phyloP scores from a whole-genome alignment of 2,888 invertebrate species.

The Caprella mutica region DNA sequence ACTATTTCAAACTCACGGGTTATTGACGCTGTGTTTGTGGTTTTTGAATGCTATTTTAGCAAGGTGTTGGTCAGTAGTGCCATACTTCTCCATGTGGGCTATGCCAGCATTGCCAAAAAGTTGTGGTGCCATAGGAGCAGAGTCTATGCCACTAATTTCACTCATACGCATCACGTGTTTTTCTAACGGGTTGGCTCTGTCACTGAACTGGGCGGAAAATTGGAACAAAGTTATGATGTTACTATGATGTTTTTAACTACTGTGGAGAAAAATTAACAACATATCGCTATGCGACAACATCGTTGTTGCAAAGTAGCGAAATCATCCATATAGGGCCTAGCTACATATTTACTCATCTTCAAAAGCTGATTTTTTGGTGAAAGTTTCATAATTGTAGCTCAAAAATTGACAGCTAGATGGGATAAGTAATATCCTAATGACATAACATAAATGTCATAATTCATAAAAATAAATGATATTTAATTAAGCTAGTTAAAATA shows the following conservation, averaged over 20 bases:
- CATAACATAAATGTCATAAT: too few relatives aligned
- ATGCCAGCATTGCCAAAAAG: conserved; percentile 91
- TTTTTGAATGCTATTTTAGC: conserved; percentile 98
- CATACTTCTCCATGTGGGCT: conserved; percentile 94
- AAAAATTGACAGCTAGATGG: too few relatives aligned
- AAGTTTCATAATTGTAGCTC: too few relatives aligned
- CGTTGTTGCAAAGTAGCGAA: neutral
- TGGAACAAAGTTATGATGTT: too few relatives aligned
- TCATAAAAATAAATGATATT: too few relatives aligned
- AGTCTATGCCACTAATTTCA: conserved; percentile 64
- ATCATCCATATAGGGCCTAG: neutral
- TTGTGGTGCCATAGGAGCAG: conserved; percentile 81
- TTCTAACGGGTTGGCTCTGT: conserved; percentile 80
- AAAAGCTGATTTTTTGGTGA: too few relatives aligned
- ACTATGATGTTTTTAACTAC: too few relatives aligned
- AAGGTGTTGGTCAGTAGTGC: conserved; percentile 81
- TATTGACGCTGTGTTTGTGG: conserved; percentile 90
- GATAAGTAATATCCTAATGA: too few relatives aligned
- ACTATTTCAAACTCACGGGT: conserved; percentile 60
- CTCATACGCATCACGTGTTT: conserved; percentile 75
- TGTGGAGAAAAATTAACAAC: neutral
- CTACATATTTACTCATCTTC: too few relatives aligned
- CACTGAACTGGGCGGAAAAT: conserved; percentile 49
- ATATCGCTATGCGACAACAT: neutral
- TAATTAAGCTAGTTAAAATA: too few relatives aligned